phyloP scores from a whole-genome alignment of 1,140 invertebrate species.

The Latrodectus geometricus region DNA sequence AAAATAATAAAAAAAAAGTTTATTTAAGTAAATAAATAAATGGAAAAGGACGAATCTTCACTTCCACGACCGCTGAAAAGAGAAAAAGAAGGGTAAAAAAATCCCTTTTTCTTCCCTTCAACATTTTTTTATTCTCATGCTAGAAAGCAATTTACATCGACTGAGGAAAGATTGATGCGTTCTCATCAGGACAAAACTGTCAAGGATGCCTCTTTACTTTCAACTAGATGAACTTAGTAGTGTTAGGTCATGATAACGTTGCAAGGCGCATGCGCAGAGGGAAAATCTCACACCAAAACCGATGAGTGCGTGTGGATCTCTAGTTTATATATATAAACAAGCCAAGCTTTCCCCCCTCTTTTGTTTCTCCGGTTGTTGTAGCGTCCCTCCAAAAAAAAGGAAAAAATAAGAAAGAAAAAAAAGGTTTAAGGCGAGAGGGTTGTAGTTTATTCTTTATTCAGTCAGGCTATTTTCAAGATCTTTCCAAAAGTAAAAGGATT shows the following conservation, averaged over 20 bases:
- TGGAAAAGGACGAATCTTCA: constrained; percentile 27
- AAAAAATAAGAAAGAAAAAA: background rate
- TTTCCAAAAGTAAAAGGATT: constrained; percentile 53
- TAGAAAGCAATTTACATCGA: constrained; percentile 59
- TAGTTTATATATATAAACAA: constrained; percentile 23
- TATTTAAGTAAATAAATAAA: constrained; percentile 56
- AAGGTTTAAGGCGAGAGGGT: constrained; percentile 8
- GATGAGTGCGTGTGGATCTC: constrained; percentile 9
- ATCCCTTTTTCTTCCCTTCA: constrained; percentile 8
- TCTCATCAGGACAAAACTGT: constrained; percentile 48
- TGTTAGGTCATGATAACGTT: constrained; percentile 33
- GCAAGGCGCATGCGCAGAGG: constrained; percentile 10
- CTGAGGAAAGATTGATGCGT: constrained; percentile 50
- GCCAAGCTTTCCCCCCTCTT: background rate
- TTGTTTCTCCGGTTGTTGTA: background rate
- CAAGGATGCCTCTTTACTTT: constrained; percentile 33
- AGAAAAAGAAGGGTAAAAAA: background rate
- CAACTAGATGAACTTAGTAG: constrained; percentile 47
- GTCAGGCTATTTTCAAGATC: constrained; percentile 44
- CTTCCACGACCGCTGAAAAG: constrained; percentile 1
- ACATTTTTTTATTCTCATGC: constrained; percentile 22
- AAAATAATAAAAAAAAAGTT: constrained; percentile 22
- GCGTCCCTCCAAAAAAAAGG: background rate
- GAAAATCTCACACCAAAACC: background rate
- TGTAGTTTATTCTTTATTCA: constrained; percentile 55